A percentile compares a stretch with the other conserved stretches of the same genome.
Evolutionary conservation across 1,140 invertebrate species (phyloP).

Genomic region (Tetragonula clypearis): DNA sequence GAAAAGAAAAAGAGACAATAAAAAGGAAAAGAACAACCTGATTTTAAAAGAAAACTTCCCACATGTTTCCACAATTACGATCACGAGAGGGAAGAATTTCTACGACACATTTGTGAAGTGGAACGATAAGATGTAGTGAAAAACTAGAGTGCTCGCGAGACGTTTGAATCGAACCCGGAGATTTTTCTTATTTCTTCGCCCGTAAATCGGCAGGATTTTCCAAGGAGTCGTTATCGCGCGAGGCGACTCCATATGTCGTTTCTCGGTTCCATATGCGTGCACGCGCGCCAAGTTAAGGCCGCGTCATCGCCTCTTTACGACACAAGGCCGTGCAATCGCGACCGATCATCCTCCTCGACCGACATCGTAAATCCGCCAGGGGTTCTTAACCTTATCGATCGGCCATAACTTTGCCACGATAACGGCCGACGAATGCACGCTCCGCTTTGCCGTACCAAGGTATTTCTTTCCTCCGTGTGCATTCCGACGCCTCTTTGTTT

Average conservation of each 20-base stretch:
- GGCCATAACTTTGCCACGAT: slow-evolving; percentile 58
- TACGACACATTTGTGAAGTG: fast-evolving
- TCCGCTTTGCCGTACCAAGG: slow-evolving; percentile 32
- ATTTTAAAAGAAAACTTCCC: slow-evolving; percentile 1
- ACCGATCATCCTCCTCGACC: slow-evolving; percentile 77
- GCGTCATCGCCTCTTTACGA: slow-evolving; percentile 79
- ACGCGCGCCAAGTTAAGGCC: slow-evolving; percentile 62
- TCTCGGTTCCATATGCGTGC: slow-evolving; percentile 59
- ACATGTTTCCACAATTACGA: neutral
- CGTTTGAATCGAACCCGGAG: neutral
- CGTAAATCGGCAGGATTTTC: slow-evolving; percentile 26
- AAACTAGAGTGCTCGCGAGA: too few relatives aligned
- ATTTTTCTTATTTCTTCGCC: neutral
- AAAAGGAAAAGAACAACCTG: neutral
- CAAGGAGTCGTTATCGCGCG: slow-evolving; percentile 25
- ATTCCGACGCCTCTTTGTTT: slow-evolving; percentile 36
- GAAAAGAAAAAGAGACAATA: neutral
- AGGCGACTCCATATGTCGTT: slow-evolving; percentile 37
- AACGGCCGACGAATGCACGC: slow-evolving; percentile 54
- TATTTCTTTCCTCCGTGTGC: slow-evolving; percentile 29
- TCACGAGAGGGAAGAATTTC: neutral
- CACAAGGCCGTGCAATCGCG: slow-evolving; percentile 81
- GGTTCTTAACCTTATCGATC: slow-evolving; percentile 81
- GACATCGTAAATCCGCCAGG: slow-evolving; percentile 78
- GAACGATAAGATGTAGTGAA: too few relatives aligned